Evolutionary conservation across 2,113 vertebrate genomes (phyloP), one percentile per base, ranked within the genome.

Genomic region (Cheilinus undulatus): DNA sequence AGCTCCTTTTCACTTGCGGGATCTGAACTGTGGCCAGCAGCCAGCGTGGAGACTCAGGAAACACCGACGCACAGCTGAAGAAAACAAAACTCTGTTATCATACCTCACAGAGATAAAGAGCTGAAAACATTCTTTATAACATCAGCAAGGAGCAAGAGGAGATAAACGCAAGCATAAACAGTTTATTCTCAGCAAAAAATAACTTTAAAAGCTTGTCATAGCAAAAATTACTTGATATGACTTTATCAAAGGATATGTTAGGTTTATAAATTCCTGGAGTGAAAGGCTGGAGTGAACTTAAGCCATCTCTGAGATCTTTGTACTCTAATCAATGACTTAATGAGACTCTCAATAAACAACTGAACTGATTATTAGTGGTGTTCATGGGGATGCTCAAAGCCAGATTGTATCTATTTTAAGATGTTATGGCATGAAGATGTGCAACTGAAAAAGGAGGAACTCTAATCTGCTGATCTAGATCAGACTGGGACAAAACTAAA

Each of bases 31-130:
- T 97, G 83, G 96, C 95, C 84, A 98, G 82, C 50, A 98, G 95
- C 96, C 97, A 97, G 68, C 95, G 92, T 3, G 95, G 94, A 0
- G 96, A 96, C 90, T 97, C 95, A 0, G 95, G 95, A 80, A 96
- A 95, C 65, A 96, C 88, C 0, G 91, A 93, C 0, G 88, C 92
- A 74, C 89, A 95, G 86, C 96, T 98, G 93, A 61, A 66, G 30
- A 60, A 73, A 54, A 87, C 26, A 54, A n/a, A n/a, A 63, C 20
- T 43, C 11, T 6, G 30, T 32, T 50, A 48, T 61, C 11, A 81
- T 14, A 49, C 22, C 32, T 43, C 12, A 40, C 10, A 19, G 24
- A 56, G 28, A 28, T 15, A 52, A 13, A 57, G 26, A 43, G 7
- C 10, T 30, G 22, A 42, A 27, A 28, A 70, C n/a, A 38, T 40